phyloP scores from a whole-genome alignment of 2,888 invertebrate species.

The Oegoconia quadripuncta region DNA sequence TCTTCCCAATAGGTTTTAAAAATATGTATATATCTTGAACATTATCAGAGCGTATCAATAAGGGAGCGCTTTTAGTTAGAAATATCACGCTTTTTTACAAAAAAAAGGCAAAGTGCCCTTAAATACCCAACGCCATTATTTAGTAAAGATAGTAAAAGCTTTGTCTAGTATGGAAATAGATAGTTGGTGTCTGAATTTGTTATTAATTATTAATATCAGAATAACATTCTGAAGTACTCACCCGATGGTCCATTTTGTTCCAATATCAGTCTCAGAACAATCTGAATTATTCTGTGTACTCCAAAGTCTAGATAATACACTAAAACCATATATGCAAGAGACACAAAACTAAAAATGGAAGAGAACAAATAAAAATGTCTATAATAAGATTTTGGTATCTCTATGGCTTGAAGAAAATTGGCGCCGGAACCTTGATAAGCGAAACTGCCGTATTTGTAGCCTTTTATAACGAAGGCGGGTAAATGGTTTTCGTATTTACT shows the following conservation, averaged over 20 bases:
- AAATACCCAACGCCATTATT: too few relatives aligned
- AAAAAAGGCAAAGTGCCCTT: too few relatives aligned
- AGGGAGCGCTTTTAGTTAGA: too few relatives aligned
- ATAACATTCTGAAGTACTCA: too few relatives aligned
- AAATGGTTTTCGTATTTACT: constrained; percentile 82
- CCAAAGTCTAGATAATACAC: constrained; percentile 69
- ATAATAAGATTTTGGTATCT: constrained; percentile 90
- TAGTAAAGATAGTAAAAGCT: too few relatives aligned
- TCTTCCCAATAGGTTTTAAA: too few relatives aligned
- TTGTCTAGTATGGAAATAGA: too few relatives aligned
- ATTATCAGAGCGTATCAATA: too few relatives aligned
- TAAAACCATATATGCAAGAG: constrained; percentile 66
- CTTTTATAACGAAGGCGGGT: constrained; percentile 82
- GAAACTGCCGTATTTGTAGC: constrained; percentile 87
- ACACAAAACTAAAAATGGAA: constrained; percentile 71
- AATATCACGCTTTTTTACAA: too few relatives aligned
- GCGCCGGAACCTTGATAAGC: constrained; percentile 75
- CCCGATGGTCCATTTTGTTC: constrained; percentile 70
- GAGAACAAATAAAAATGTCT: constrained; percentile 89
- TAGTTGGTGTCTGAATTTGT: too few relatives aligned
- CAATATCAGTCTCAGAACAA: constrained; percentile 67
- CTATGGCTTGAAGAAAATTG: constrained; percentile 67
- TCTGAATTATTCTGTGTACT: constrained; percentile 68
- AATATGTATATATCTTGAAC: too few relatives aligned
- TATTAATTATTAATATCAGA: too few relatives aligned